These are phyloP conservation scores for Donacobius atricapilla DNA, from an alignment of 2,113 vertebrate species.

Conservation along the genomic window DNA sequence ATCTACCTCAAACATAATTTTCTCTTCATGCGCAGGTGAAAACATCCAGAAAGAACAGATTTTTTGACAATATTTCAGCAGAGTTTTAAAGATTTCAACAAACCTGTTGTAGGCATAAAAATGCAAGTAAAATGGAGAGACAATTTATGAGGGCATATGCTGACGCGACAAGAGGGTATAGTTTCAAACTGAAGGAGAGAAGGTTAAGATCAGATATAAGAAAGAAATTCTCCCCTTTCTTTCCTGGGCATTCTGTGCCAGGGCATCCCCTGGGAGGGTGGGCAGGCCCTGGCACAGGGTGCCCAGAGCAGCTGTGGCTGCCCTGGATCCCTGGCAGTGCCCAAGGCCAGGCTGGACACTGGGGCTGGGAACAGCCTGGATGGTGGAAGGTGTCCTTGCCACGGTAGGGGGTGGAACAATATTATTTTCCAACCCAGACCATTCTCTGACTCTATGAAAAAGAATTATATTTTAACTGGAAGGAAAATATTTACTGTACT, in stretches of 20 bases:
- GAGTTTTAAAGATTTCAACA: not conserved
- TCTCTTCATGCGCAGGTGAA: not conserved
- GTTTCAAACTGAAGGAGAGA: not conserved
- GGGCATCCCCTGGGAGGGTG: fast-evolving
- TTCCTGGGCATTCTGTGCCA: not conserved
- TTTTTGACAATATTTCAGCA: not conserved
- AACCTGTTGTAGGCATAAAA: not conserved
- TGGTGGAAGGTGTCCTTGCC: not conserved
- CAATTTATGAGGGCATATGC: too few relatives aligned
- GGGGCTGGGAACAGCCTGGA: not conserved
- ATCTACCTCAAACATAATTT: not conserved
- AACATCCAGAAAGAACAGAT: not conserved
- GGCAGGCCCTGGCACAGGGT: not conserved
- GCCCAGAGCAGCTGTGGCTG: not conserved
- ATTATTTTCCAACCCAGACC: not conserved
- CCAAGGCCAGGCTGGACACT: not conserved
- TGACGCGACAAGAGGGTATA: not conserved
- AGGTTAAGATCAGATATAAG: not conserved
- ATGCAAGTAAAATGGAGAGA: not conserved
- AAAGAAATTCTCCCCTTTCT: not conserved
- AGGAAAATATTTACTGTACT: not conserved
- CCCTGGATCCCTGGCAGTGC: not conserved
- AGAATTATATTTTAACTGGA: not conserved
- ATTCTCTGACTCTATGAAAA: not conserved
- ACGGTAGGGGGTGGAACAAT: not conserved